phyloP scores from a whole-genome alignment of 2,888 invertebrate species.

The Cataglyphis rosenhaueri region DNA sequence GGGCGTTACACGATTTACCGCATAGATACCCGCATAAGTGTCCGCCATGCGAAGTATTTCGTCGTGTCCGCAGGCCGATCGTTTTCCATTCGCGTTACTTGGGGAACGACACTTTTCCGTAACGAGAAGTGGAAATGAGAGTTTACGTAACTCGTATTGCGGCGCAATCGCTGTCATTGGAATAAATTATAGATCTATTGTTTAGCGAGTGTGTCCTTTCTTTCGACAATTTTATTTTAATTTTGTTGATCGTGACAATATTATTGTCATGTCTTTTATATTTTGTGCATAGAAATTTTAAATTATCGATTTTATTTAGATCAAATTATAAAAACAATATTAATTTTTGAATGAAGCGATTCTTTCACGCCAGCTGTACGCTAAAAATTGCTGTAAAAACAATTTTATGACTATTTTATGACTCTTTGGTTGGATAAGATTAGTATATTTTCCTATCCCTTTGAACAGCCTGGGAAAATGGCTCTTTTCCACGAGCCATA shows the following conservation, averaged over 20 bases:
- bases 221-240: background rate
- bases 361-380: background rate
- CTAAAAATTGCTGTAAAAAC: background rate
- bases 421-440: conserved; percentile 14
- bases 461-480: conserved; percentile 18
- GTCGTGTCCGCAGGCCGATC: background rate
- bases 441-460: conserved; percentile 28
- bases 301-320: background rate
- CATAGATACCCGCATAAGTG: conserved; percentile 9
- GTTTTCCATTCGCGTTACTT: conserved; percentile 19
- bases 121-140: conserved; percentile 33
- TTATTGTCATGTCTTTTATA: background rate
- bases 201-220: background rate
- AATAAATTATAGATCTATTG: conserved; percentile 42
- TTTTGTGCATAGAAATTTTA: background rate
- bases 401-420: background rate
- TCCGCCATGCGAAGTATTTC: background rate
- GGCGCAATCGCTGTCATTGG: conserved; percentile 23
- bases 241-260: background rate
- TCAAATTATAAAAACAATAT: background rate
- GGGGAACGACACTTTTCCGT: conserved; percentile 45
- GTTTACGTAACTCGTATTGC: conserved; percentile 38
- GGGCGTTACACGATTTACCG: conserved; percentile 53
- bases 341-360: conserved; percentile 5
- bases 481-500: conserved; percentile 1